Conservation (phyloP, 1,140 invertebrate genomes). For the Sitodiplosis mosellana region DNA sequence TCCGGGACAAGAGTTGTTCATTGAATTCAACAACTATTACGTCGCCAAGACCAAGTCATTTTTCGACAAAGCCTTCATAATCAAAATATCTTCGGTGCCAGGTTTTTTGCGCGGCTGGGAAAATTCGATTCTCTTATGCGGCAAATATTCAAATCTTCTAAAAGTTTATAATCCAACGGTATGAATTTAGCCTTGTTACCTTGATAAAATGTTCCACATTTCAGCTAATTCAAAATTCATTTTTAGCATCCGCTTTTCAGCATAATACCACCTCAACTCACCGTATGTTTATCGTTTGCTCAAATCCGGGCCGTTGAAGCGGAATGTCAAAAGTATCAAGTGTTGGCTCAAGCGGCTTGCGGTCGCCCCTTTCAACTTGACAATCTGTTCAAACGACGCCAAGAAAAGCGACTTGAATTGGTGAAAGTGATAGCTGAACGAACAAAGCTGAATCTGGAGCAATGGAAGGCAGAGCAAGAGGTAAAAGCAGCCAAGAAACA, state of each 20-base stretch:
- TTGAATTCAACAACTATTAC: constrained; percentile 9
- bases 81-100: constrained; percentile 12
- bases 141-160: constrained; percentile 20
- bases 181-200: not conserved
- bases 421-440: constrained; percentile 10
- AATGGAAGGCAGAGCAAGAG: constrained; percentile 8
- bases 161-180: constrained; percentile 15
- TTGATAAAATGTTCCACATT: not conserved
- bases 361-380: constrained; percentile 4
- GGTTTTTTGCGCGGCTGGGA: constrained; percentile 17
- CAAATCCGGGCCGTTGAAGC: constrained; percentile 10
- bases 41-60: constrained; percentile 17
- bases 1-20: constrained; percentile 16
- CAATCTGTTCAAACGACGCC: constrained; percentile 8
- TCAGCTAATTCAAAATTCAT: not conserved
- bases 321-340: constrained; percentile 4
- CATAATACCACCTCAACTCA: constrained; percentile 11
- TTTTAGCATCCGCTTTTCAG: constrained; percentile 15
- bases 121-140: constrained; percentile 16
- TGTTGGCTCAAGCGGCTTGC: constrained; percentile 6
- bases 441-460: constrained; percentile 9
- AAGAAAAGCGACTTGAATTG: constrained; percentile 7
- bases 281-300: constrained; percentile 13
- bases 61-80: constrained; percentile 17
- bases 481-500: not conserved